phyloP scores from a whole-genome alignment of 2,797 vertebrate genomes.

The Holocentrus rufus region DNA sequence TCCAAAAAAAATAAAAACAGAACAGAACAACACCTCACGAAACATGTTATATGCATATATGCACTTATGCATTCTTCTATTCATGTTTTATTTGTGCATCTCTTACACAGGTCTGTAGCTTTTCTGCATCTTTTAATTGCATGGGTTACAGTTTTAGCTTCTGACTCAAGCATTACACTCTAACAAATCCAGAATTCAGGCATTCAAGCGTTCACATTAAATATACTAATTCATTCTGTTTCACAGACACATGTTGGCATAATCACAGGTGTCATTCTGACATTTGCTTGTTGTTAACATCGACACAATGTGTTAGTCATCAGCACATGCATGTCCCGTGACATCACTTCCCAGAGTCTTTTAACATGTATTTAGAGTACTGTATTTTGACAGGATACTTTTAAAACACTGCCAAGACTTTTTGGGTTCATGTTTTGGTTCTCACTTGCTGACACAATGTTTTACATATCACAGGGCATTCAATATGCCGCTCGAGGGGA shows the following conservation, averaged over 20 bases:
- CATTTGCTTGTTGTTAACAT: conserved; percentile 59
- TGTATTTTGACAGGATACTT: conserved; percentile 74
- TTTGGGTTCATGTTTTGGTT: conserved; percentile 67
- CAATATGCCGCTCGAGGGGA: conserved; percentile 32
- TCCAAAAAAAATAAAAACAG: no score
- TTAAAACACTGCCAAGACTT: conserved; percentile 69
- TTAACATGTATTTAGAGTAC: conserved; percentile 62
- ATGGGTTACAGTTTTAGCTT: conserved; percentile 18
- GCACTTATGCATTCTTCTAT: not conserved
- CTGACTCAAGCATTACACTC: conserved; percentile 25
- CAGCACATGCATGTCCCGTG: conserved; percentile 71
- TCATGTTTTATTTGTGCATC: not conserved
- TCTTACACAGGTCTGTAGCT: not conserved
- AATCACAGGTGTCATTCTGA: conserved; percentile 63
- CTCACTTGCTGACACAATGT: conserved; percentile 65
- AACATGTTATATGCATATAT: not conserved
- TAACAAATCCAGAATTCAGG: conserved; percentile 26
- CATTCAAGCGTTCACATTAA: conserved; percentile 39
- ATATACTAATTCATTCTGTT: conserved; percentile 59
- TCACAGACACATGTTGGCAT: conserved; percentile 30
- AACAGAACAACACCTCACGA: not conserved
- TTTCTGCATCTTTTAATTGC: not conserved
- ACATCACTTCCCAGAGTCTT: conserved; percentile 75
- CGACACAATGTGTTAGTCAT: conserved; percentile 77
- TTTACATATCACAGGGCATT: conserved; percentile 70